Conservation (phyloP, 2,797 vertebrate species). For the Lindbergichthys nudifrons region DNA sequence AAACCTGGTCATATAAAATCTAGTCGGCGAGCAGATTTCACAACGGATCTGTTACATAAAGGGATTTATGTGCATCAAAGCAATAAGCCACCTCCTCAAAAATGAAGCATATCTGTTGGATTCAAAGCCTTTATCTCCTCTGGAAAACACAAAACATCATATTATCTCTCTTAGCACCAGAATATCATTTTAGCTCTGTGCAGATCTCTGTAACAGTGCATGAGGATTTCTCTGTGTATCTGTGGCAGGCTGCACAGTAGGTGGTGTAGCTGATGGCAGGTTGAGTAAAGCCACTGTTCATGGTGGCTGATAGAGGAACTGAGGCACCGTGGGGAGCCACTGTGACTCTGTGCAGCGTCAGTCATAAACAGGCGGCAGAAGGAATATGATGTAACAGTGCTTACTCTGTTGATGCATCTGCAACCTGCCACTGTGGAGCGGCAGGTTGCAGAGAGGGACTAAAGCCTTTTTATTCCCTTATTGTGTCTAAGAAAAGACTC, state of each 20-base stretch:
- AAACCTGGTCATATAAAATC: slow-evolving; percentile 17
- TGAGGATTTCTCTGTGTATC: slow-evolving; percentile 17
- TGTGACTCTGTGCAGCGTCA: slow-evolving; percentile 13
- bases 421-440: not conserved
- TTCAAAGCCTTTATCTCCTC: slow-evolving; percentile 25
- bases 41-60: slow-evolving; percentile 55
- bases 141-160: slow-evolving; percentile 16
- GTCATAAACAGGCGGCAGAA: slow-evolving; percentile 40
- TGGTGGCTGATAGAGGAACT: slow-evolving; percentile 30
- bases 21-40: slow-evolving; percentile 52
- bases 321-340: slow-evolving; percentile 29
- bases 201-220: slow-evolving; percentile 7
- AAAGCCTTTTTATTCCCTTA: slow-evolving; percentile 7
- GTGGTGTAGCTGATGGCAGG: slow-evolving; percentile 25
- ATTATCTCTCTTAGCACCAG: not conserved
- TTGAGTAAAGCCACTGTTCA: slow-evolving; percentile 42
- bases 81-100: slow-evolving; percentile 20
- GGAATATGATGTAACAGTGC: slow-evolving; percentile 56
- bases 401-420: slow-evolving; percentile 23
- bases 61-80: slow-evolving; percentile 44
- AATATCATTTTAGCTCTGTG: slow-evolving; percentile 9
- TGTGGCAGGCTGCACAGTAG: slow-evolving; percentile 31
- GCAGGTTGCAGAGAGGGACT: not conserved
- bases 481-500: not conserved
- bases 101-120: slow-evolving; percentile 17